phyloP scores from a whole-genome alignment of 1,140 invertebrate species.

The Bombus waltoni region DNA sequence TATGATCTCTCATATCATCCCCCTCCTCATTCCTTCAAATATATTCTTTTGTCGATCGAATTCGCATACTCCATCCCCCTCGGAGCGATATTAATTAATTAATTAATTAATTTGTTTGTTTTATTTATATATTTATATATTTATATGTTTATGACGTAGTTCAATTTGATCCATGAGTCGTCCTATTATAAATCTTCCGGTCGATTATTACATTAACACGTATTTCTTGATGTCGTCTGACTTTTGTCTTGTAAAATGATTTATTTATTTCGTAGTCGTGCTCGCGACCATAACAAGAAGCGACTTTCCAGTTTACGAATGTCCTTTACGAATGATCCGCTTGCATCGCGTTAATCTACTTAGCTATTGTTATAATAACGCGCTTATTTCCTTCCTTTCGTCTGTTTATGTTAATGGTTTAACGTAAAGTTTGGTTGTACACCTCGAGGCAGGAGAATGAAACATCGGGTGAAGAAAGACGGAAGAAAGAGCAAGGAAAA shows the following conservation, averaged over 20 bases:
- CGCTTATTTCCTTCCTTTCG: neutral
- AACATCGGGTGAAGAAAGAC: neutral
- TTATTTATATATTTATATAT: slow-evolving; percentile 32
- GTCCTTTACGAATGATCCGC: slow-evolving; percentile 10
- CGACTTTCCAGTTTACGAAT: slow-evolving; percentile 2
- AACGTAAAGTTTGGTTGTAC: neutral
- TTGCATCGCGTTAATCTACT: neutral
- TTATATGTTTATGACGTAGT: slow-evolving; percentile 31
- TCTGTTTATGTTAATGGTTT: neutral
- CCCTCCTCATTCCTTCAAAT: neutral
- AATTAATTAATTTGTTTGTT: neutral
- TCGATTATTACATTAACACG: neutral
- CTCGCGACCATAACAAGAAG: neutral
- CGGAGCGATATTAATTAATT: slow-evolving; percentile 18
- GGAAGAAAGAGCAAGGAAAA: neutral
- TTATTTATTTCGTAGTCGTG: slow-evolving; percentile 2
- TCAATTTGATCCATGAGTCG: slow-evolving; percentile 28
- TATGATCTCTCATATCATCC: slow-evolving; percentile 34
- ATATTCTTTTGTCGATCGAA: slow-evolving; percentile 34
- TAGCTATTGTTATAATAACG: neutral
- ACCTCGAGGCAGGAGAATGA: neutral
- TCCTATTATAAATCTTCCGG: slow-evolving; percentile 7
- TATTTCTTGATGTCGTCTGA: neutral
- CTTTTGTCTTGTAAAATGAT: slow-evolving; percentile 15
- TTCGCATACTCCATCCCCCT: slow-evolving; percentile 4